phyloP scores from a whole-genome alignment of 2,113 vertebrate species.

The Hydropotes inermis region DNA sequence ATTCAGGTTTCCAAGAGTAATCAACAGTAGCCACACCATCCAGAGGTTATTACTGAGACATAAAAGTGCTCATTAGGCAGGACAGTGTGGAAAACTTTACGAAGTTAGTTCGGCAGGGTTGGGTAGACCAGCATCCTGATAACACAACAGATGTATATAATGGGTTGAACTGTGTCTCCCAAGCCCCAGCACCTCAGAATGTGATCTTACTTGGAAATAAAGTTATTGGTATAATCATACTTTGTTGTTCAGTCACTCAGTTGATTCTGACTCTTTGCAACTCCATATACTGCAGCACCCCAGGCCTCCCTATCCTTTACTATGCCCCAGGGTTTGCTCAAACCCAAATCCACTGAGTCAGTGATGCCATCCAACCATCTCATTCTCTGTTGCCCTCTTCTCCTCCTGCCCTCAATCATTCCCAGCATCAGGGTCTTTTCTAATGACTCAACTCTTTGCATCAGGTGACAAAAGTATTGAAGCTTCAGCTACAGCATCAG shows the following conservation, averaged over 20 bases:
- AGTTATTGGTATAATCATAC: background rate
- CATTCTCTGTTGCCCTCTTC: background rate
- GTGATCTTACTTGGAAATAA: background rate
- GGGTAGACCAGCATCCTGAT: background rate
- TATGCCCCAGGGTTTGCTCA: background rate
- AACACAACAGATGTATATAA: background rate
- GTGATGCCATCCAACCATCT: background rate
- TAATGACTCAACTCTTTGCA: background rate
- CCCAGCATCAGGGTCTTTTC: background rate
- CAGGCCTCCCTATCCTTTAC: background rate
- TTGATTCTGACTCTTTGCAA: background rate
- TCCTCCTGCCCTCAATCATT: background rate
- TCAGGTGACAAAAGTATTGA: background rate
- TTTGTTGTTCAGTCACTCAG: background rate
- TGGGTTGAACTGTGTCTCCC: background rate
- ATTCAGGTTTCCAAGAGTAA: background rate
- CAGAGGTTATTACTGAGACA: background rate
- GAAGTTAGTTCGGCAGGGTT: background rate
- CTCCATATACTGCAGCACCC: background rate
- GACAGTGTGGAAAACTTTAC: fast-evolving
- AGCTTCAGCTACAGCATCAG: background rate
- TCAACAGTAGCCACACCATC: background rate
- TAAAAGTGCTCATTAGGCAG: background rate
- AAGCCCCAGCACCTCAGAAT: background rate
- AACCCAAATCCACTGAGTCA: background rate